A percentile compares a stretch with the other conserved stretches of the same genome.
phyloP scores from a whole-genome alignment of 1,140 invertebrate genomes.

The Eupristina koningsbergeri region DNA sequence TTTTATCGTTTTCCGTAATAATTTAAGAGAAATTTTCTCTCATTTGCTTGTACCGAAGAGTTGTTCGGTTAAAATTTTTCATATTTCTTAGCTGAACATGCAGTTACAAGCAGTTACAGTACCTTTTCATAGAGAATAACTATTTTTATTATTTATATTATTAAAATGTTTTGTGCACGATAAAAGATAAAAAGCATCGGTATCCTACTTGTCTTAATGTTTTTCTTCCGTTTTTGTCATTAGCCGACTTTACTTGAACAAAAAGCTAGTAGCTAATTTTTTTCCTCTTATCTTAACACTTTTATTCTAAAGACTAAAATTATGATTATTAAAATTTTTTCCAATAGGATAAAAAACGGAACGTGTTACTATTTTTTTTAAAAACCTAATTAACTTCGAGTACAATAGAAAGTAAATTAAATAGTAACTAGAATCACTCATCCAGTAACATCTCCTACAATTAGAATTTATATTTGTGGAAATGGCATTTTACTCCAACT shows the following conservation, averaged over 20 bases:
- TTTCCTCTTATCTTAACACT: not conserved
- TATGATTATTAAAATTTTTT: not conserved
- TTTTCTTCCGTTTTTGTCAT: too few species aligned
- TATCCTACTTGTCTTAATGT: too few species aligned
- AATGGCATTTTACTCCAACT: not conserved
- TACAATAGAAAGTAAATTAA: conserved; percentile 7
- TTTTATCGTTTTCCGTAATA: not conserved
- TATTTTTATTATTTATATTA: too few species aligned
- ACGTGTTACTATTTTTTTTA: not conserved
- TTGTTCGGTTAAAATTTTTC: too few species aligned
- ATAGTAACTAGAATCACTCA: not conserved
- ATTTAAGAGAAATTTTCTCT: not conserved
- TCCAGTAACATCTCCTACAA: not conserved
- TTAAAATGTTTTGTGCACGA: too few species aligned
- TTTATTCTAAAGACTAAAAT: not conserved
- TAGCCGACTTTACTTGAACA: too few species aligned
- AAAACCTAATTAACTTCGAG: not conserved
- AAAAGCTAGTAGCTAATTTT: too few species aligned
- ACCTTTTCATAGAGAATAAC: too few species aligned
- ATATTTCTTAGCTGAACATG: too few species aligned
- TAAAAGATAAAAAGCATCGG: too few species aligned
- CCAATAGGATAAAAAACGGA: not conserved
- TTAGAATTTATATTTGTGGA: conserved; percentile 1
- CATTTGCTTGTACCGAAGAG: not conserved
- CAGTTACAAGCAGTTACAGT: too few species aligned